These are phyloP conservation scores for Peromyscus eremicus DNA, from an alignment of 2,797 vertebrate genomes.

Conservation along the genomic window DNA sequence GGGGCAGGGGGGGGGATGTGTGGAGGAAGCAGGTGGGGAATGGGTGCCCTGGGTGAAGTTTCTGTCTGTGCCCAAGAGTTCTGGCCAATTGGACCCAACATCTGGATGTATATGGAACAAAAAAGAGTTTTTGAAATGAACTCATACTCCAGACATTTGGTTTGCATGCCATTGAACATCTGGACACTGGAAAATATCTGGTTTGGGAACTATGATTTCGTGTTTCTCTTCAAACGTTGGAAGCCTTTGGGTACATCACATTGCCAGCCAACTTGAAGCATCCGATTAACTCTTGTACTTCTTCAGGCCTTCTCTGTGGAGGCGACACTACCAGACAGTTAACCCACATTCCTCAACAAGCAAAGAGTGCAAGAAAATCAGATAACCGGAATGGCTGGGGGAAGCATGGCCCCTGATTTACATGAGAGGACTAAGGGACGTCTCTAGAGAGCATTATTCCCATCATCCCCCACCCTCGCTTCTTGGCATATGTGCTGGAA, in stretches of 20 bases:
- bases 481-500: neutral
- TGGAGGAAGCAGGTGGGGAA: neutral
- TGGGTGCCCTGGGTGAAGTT: neutral
- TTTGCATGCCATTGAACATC: conserved; percentile 58
- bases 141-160: conserved; percentile 11
- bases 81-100: neutral
- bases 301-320: neutral
- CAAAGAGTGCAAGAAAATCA: neutral
- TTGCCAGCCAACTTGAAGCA: neutral
- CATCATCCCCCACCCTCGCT: neutral
- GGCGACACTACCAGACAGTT: neutral
- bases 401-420: neutral
- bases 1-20: neutral
- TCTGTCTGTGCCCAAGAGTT: neutral
- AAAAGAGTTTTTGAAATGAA: neutral
- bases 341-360: neutral
- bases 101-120: neutral
- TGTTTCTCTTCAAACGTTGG: conserved; percentile 31
- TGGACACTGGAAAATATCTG: conserved; percentile 47
- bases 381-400: neutral
- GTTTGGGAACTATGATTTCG: conserved; percentile 30
- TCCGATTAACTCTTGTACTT: neutral
- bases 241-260: neutral
- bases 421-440: neutral
- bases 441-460: neutral